Conservation (phyloP, 1,140 invertebrate species). For the Drosophila chauvacae region DNA sequence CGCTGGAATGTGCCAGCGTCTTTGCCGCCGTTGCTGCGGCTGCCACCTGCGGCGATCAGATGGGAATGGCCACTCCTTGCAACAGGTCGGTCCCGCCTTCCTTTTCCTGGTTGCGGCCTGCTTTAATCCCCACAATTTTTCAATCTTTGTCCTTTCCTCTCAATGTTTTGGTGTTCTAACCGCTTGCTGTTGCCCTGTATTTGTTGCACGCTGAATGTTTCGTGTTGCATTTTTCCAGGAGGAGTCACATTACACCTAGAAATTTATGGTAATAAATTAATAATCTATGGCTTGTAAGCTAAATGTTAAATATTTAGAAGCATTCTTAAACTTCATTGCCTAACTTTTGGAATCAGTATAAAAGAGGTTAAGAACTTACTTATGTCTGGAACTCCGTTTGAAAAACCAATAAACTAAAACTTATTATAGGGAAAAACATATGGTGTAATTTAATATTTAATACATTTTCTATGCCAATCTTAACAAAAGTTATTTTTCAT, state of each 20-base stretch:
- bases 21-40: slow-evolving; percentile 52
- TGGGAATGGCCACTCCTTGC: slow-evolving; percentile 27
- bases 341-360: not conserved
- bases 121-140: slow-evolving; percentile 4
- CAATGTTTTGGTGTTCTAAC: slow-evolving; percentile 36
- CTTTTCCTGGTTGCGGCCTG: slow-evolving; percentile 35
- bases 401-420: not conserved
- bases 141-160: slow-evolving; percentile 10
- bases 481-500: too few species aligned
- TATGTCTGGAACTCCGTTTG: not conserved
- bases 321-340: not conserved
- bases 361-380: not conserved
- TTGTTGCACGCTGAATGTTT: slow-evolving; percentile 32
- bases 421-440: too few species aligned
- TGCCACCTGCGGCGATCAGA: slow-evolving; percentile 26
- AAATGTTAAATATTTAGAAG: not conserved
- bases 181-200: slow-evolving; percentile 23
- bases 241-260: too few species aligned
- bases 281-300: not conserved
- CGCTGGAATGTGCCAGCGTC: slow-evolving; percentile 68
- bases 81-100: slow-evolving; percentile 61
- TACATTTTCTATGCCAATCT: too few species aligned
- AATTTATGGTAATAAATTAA: too few species aligned
- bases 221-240: not conserved
- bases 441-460: not conserved